phyloP scores from a whole-genome alignment of 2,797 vertebrate genomes.

The Rhincodon typus region DNA sequence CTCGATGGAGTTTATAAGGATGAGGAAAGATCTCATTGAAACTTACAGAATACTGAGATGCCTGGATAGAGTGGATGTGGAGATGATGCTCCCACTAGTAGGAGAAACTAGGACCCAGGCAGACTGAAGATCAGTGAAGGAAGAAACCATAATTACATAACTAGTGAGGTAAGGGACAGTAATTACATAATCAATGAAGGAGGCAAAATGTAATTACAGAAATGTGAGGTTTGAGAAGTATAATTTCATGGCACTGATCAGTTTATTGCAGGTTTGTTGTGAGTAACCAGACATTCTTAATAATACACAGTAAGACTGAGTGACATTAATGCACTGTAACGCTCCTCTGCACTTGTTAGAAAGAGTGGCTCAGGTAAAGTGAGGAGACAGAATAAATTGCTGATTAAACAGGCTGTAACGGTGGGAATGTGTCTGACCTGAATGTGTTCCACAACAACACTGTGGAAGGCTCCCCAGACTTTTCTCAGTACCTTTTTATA shows the following conservation, averaged over 20 bases:
- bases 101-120: no score
- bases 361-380: neutral
- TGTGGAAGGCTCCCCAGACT: neutral
- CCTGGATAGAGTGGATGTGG: no score
- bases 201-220: neutral
- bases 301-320: neutral
- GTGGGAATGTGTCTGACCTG: neutral
- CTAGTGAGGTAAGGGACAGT: neutral
- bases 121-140: neutral
- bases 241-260: neutral
- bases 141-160: neutral
- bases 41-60: no score
- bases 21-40: no score
- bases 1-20: no score
- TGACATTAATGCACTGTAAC: neutral
- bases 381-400: neutral
- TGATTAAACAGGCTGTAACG: neutral
- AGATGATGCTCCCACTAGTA: no score
- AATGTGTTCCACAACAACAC: neutral
- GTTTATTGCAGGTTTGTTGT: neutral
- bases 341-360: neutral
- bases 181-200: conserved; percentile 12
- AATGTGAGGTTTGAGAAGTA: neutral
- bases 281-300: neutral
- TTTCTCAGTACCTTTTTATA: neutral